These are phyloP conservation scores for Spinus olivaceus DNA, from an alignment of 2,797 vertebrate genomes.

Conservation along the genomic window DNA sequence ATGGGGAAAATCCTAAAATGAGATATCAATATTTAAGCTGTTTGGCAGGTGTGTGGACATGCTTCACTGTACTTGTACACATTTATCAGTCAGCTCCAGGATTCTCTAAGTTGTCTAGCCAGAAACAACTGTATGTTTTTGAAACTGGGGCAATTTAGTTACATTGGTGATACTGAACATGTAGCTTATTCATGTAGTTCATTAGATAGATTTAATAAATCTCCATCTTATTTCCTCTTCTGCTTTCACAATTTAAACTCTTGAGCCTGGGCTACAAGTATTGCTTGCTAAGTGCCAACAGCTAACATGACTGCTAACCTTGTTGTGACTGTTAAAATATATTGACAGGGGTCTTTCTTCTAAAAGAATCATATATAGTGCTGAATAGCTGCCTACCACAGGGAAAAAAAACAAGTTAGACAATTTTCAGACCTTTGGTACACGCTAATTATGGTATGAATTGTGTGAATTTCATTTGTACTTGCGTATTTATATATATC, in stretches of 20 bases:
- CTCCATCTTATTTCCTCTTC: neutral
- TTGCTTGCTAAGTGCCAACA: neutral
- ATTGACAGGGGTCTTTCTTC: neutral
- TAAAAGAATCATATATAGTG: neutral
- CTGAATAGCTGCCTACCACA: neutral
- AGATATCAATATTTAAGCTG: neutral
- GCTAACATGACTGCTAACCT: neutral
- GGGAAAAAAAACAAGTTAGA: neutral
- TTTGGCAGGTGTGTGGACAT: fast-evolving
- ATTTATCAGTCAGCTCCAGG: neutral
- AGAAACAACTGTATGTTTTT: neutral
- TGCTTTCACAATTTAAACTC: neutral
- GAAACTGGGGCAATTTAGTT: neutral
- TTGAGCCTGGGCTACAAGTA: neutral
- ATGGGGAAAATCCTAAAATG: neutral
- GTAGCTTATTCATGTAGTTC: neutral
- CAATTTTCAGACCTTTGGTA: conserved; percentile 29
- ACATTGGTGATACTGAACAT: neutral
- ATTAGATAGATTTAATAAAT: neutral
- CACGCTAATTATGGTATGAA: conserved; percentile 52
- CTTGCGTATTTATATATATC: conserved; percentile 64
- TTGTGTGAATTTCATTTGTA: conserved; percentile 62
- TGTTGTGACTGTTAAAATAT: neutral
- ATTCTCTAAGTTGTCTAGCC: neutral
- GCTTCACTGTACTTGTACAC: neutral